Percentiles rank a stretch among this genome's conserved stretches.
phyloP scores from a whole-genome alignment of 2,113 vertebrate genomes.

The Xiphorhynchus elegans region DNA sequence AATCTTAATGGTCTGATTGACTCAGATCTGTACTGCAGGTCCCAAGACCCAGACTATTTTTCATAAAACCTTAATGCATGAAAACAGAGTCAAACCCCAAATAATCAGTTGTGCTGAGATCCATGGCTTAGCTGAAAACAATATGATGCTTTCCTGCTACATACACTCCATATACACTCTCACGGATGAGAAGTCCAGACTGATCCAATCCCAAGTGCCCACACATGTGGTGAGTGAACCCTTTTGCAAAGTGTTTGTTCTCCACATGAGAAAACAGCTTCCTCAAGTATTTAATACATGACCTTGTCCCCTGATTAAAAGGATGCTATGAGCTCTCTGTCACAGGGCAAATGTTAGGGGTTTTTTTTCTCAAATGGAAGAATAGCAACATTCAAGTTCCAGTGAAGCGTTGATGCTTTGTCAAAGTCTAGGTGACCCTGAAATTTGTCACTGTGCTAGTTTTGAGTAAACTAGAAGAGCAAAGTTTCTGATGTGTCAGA shows the following conservation, averaged over 20 bases:
- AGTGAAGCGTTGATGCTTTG: neutral
- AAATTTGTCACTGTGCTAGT: neutral
- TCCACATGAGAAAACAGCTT: neutral
- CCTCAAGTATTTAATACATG: neutral
- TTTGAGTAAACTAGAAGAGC: neutral
- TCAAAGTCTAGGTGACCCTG: neutral
- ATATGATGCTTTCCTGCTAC: neutral
- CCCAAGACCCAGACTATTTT: neutral
- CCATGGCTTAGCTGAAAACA: neutral
- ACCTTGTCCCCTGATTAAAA: neutral
- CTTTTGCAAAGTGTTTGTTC: neutral
- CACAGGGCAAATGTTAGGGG: neutral
- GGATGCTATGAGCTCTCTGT: neutral
- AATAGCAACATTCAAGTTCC: neutral
- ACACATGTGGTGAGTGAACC: fast-evolving
- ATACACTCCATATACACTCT: fast-evolving
- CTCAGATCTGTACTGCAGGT: neutral
- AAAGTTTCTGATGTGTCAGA: neutral
- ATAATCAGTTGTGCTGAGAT: neutral
- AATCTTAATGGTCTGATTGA: neutral
- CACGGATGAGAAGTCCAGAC: neutral
- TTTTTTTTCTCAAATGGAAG: neutral
- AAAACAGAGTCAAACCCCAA: neutral
- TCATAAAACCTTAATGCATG: neutral
- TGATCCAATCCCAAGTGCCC: fast-evolving